Evolutionary conservation across 2,113 vertebrate species (phyloP).

Genomic region (Coracopsis vasa): DNA sequence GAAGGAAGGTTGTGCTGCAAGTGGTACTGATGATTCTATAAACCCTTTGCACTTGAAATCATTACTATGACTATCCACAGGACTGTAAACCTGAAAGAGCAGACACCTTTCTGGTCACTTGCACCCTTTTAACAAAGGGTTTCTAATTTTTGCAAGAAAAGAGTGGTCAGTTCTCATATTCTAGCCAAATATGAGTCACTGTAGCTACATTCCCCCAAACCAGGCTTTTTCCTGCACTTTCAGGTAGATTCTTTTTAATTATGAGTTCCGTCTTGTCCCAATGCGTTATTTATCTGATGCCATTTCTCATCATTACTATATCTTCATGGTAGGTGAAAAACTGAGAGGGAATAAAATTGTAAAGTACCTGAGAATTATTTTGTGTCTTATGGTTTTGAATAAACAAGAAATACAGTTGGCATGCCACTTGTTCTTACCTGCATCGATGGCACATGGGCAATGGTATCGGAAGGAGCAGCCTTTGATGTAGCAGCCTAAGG

Average conservation of each 20-base stretch:
- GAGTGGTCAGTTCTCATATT: neutral
- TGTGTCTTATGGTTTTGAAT: neutral
- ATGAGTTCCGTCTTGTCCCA: neutral
- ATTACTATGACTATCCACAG: neutral
- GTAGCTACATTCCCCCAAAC: neutral
- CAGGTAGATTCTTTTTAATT: neutral
- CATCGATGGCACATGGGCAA: conserved; percentile 94
- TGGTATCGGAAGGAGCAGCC: conserved; percentile 97
- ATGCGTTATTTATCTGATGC: fast-evolving
- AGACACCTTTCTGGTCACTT: neutral
- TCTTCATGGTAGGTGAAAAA: neutral
- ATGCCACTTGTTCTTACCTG: conserved; percentile 79
- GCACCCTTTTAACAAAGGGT: neutral
- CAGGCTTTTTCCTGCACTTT: neutral
- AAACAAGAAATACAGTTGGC: neutral
- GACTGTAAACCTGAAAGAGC: neutral
- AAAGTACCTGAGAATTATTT: neutral
- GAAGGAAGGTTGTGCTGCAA: neutral
- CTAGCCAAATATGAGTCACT: neutral
- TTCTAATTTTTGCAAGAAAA: neutral
- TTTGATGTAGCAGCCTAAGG: conserved; percentile 98
- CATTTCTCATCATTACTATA: neutral
- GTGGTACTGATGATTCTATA: neutral
- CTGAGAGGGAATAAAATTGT: neutral
- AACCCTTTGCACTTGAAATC: neutral